Evolutionary conservation across 1,140 invertebrate genomes (phyloP), one percentile per base, ranked within the genome.

Genomic region (Drosophila nigromelanica): DNA sequence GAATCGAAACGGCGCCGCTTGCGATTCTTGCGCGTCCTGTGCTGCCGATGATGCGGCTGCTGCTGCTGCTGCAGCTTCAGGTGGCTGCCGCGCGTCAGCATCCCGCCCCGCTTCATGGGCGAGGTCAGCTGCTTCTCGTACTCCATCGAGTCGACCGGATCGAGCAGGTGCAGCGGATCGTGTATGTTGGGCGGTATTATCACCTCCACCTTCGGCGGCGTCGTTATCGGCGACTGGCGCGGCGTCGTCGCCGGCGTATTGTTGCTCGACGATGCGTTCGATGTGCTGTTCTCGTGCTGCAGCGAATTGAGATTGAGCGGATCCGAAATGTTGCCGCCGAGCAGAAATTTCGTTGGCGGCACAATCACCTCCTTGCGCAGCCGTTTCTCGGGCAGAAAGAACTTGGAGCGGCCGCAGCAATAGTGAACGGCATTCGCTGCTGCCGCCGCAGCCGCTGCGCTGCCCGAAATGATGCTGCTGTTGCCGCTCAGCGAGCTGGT

Each of bases 321-420:
- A 93, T 99, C 98, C 73, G 95, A 96, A 76, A 98, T 98, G 90
- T 98, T 99, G 15, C 98, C 98, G 52, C 98, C 98, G 1, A 99
- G 93, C 5, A 99, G 93, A 93, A 99, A 99, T 92, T 98, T 98
- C 3, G 97, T 98, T 0, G 98, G 97, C 35, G 97, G 95, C 70
- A 97, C 95, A 48, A 94, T 93, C 64, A 94, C 94, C 70, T 95
- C 95, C 78, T 96, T 96, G 73, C 95, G 95, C 42, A 95, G 93
- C 54, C 95, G 93, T 78, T 96, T 96, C 73, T 95, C 94, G 12
- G 94, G 93, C 60, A 94, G 90, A 78, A 94, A 94, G 91, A 94
- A 94, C 76, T 94, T 94, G 1, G 93, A 93, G 6, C 90, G 78
- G 0, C 83, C 73, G 64, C 90, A 91, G 40, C 90, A 91, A 59